Conservation (phyloP, 2,888 invertebrate species). For the Colletes collaris region DNA sequence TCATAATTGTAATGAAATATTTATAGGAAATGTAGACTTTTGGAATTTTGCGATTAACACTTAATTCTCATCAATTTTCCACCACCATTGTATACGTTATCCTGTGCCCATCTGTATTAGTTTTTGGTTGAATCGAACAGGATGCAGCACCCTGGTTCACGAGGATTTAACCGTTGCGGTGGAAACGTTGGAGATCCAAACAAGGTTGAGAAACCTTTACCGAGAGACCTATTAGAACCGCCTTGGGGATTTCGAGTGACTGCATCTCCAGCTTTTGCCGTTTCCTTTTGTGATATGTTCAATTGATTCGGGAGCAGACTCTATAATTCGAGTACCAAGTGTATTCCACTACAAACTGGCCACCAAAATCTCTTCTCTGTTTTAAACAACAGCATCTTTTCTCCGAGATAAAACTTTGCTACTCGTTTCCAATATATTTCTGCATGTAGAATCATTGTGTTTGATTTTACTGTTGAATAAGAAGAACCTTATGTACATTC, state of each 20-base stretch:
- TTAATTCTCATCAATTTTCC: no score
- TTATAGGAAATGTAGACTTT: no score
- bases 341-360: neutral
- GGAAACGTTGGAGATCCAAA: conserved; percentile 43
- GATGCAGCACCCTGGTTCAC: conserved; percentile 23
- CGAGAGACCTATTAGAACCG: conserved; percentile 41
- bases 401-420: no score
- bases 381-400: no score
- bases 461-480: no score
- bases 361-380: no score
- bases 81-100: no score
- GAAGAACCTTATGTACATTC: no score
- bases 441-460: no score
- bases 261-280: conserved; percentile 30
- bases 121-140: conserved; percentile 25
- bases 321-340: neutral
- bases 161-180: conserved; percentile 52
- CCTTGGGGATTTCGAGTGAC: conserved; percentile 30
- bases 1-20: no score
- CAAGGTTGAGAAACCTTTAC: conserved; percentile 53
- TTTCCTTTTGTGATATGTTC: conserved; percentile 21
- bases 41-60: no score
- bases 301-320: conserved; percentile 23
- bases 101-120: conserved; percentile 39
- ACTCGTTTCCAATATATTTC: no score